Evolutionary conservation across 2,888 invertebrate genomes (phyloP), one percentile per base, ranked within the genome.

Genomic region (Morpho achilles): DNA sequence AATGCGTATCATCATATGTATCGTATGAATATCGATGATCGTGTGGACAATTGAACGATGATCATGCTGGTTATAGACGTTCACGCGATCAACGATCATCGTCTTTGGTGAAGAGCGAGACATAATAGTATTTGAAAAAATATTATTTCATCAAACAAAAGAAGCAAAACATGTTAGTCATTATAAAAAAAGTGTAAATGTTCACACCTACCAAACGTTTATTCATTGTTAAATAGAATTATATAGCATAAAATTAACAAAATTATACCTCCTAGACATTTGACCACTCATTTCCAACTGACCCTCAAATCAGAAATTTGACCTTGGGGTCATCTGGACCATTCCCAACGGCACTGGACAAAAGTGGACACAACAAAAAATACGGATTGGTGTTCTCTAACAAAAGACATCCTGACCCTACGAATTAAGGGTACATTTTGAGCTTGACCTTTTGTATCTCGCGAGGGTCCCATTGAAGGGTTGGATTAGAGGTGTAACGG

Each of bases 241-340:
- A 66, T 59, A 67, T 62, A 64, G 60, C 65, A 62, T 66, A 62
- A 66, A 60, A 70, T 66, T 65, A 66, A 62, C 53, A 51, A 59
- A 66, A 67, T 64, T 56, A 61, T 54, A 52, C 41, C 57, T 54
- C 56, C 32, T 42, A 52, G 57, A 32, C 54, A 48, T 55, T 61
- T 62, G 64, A 64, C 64, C 66, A 56, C 61, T 64, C 46, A 52
- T 53, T 56, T 48, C 52, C 63, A 59, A 61, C 58, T 68, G 66
- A 69, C 73, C 76, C 76, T 60, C 62, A 69, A 66, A 56, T 69
- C 66, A 77, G 79, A 77, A 86, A 86, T 71, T 61, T 69, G 84
- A 87, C 76, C 79, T 66, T 56, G 67, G 80, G 89, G 88, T 89
- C 87, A 85, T 80, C 82, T 85, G 84, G 86, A 84, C 87, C 85